Conservation (phyloP, 2,113 vertebrate genomes). For the Podarcis cretensis region DNA sequence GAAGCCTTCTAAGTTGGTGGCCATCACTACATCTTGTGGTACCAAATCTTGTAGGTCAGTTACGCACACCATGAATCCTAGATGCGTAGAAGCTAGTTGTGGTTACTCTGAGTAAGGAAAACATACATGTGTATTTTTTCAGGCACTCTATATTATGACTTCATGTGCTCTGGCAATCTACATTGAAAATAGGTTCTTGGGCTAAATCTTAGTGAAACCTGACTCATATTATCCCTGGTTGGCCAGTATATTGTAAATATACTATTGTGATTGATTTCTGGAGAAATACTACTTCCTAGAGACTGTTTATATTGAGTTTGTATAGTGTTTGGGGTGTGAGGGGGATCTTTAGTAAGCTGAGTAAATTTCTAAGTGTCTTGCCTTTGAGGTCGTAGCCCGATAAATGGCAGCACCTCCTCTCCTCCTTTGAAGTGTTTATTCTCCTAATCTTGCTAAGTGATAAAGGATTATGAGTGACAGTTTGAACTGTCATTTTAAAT, state of each 20-base stretch:
- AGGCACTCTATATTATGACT: not conserved
- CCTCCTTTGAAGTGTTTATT: not conserved
- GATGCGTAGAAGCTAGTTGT: not conserved
- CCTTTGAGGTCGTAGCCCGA: accelerated
- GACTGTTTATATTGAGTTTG: not conserved
- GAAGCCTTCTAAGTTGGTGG: not conserved
- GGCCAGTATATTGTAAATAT: not conserved
- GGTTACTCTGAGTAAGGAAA: not conserved
- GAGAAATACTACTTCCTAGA: not conserved
- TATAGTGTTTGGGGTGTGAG: not conserved
- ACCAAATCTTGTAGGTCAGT: not conserved
- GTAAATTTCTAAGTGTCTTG: not conserved
- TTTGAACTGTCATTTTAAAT: not conserved
- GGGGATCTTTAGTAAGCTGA: not conserved
- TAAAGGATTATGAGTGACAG: slow-evolving; percentile 12
- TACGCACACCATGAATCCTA: not conserved
- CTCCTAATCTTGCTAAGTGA: slow-evolving; percentile 19
- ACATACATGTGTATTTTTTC: not conserved
- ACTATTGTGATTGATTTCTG: not conserved
- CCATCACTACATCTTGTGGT: not conserved
- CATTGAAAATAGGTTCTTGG: not conserved
- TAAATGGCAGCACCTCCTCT: not conserved
- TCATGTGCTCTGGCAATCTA: not conserved
- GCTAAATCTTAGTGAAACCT: not conserved
- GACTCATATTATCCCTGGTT: not conserved